These are phyloP conservation scores for Quadroppia sp. DNA, from an alignment of 2,888 invertebrate genomes.

Conservation along the genomic window DNA sequence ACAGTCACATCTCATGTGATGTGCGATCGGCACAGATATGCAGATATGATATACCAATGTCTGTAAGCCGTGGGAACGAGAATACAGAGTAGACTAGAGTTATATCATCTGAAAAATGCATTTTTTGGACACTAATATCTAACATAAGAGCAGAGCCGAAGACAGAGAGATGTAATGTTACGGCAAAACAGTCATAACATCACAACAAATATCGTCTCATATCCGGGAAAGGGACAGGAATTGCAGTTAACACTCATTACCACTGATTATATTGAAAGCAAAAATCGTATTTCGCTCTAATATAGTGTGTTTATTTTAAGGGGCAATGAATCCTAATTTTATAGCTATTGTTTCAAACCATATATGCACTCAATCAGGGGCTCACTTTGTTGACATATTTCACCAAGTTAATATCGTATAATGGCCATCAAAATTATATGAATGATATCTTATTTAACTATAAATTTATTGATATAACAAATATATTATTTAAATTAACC, in stretches of 20 bases:
- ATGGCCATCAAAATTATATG: too few species aligned
- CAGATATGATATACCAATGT: background rate
- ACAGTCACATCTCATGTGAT: constrained; percentile 1
- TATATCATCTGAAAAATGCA: background rate
- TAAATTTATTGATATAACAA: too few species aligned
- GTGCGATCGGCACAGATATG: background rate
- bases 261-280: background rate
- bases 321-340: background rate
- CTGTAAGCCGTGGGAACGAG: background rate
- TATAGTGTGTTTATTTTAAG: background rate
- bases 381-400: too few species aligned
- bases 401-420: too few species aligned
- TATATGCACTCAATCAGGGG: too few species aligned
- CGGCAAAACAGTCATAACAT: background rate
- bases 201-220: too few species aligned
- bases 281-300: background rate
- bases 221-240: constrained; percentile 1
- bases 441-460: too few species aligned
- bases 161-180: background rate
- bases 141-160: background rate
- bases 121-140: background rate
- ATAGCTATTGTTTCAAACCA: background rate
- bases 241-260: background rate
- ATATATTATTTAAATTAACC: too few species aligned
- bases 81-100: background rate